Conservation (phyloP, 2,113 vertebrate species). For the Hystrix cristata region DNA sequence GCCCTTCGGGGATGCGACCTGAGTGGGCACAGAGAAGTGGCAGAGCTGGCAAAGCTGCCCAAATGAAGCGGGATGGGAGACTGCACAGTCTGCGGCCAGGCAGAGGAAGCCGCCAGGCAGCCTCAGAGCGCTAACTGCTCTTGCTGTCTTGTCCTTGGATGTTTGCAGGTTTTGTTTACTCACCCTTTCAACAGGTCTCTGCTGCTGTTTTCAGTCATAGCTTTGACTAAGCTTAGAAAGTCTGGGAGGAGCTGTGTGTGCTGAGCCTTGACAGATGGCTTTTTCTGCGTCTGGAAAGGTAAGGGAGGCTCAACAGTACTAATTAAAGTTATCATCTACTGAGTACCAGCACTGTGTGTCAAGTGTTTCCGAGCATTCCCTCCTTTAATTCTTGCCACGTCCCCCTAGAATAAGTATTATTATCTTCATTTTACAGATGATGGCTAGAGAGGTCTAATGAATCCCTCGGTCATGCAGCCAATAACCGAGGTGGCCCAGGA, state of each 20-base stretch:
- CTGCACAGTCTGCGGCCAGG: fast-evolving
- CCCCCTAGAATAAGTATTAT: not conserved
- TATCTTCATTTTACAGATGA: slow-evolving; percentile 12
- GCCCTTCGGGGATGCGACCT: not conserved
- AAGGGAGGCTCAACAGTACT: not conserved
- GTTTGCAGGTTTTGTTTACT: not conserved
- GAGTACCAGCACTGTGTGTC: not conserved
- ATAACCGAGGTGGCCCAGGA: not conserved
- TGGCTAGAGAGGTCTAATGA: not conserved
- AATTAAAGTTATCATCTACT: not conserved
- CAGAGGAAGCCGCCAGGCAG: not conserved
- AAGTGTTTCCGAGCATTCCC: not conserved
- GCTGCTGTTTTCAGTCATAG: not conserved
- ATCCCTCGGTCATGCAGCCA: slow-evolving; percentile 7
- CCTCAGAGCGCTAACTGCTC: not conserved
- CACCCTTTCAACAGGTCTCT: not conserved
- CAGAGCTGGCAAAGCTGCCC: fast-evolving
- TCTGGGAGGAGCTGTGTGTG: not conserved
- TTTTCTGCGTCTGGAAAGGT: not conserved
- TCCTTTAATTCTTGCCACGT: not conserved
- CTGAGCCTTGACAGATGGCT: not conserved
- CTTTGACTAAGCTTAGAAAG: not conserved
- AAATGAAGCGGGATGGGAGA: not conserved
- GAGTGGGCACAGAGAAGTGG: not conserved
- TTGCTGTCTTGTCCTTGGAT: not conserved